A percentile compares a stretch with the other conserved stretches of the same genome.
Conservation (phyloP, 2,888 invertebrate genomes). For the Syrphus vitripennis region DNA sequence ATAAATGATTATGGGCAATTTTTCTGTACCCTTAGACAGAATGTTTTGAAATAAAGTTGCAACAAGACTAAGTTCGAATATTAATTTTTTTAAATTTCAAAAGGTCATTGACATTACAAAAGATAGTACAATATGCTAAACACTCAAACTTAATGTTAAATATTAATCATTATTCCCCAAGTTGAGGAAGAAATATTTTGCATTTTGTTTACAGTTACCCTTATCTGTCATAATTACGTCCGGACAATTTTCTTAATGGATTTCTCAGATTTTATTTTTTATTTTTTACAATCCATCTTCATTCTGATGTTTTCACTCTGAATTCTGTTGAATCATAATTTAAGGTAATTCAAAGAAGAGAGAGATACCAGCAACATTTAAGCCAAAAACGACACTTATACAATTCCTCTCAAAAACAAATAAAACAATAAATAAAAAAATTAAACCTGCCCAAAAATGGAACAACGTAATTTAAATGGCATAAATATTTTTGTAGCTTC, state of each 20-base stretch:
- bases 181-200: too few species aligned
- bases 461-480: neutral
- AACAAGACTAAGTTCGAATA: too few species aligned
- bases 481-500: conserved; percentile 12
- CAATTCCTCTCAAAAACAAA: conserved; percentile 35
- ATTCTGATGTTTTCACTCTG: neutral
- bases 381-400: conserved; percentile 55
- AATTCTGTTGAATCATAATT: neutral
- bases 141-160: too few species aligned
- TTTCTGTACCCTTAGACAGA: too few species aligned
- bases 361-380: neutral
- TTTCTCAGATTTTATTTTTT: conserved; percentile 17
- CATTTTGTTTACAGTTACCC: neutral
- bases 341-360: neutral
- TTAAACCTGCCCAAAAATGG: neutral
- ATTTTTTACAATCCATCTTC: neutral
- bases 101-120: too few species aligned
- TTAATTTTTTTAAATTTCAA: too few species aligned
- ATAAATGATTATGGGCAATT: too few species aligned
- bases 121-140: too few species aligned
- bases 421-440: conserved; percentile 15
- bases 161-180: too few species aligned
- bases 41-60: too few species aligned
- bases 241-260: conserved; percentile 44
- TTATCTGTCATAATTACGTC: conserved; percentile 36